Base-by-base conservation (phyloP, 2,888 invertebrate species). In the Calameuta idolon region DNA sequence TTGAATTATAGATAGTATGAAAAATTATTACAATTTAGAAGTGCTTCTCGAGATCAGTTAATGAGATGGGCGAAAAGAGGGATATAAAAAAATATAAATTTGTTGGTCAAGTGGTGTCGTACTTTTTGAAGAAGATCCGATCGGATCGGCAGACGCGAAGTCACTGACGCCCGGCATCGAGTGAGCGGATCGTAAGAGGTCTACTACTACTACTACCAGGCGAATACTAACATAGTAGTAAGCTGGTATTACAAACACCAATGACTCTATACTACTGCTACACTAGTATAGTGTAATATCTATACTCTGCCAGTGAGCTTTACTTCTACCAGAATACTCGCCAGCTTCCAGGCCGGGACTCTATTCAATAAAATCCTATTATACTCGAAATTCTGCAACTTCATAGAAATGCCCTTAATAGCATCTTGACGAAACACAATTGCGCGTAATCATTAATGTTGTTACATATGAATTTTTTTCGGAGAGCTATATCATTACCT, bases 131-230 rank as follows among this genome's bases (percentile, higher is more conserved):
- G 83, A 84, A 80, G 90, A 89, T 89, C 89, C 88, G 88, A 86
- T 87, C 90, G 88, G 86, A 88, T 85, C 90, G 90, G 88, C 88
- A 88, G 89, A 90, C 90, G 89, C 90, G 89, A 89, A 90, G 90
- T 90, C 89, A 90, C 90, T 90, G 90, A 90, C 90, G 90, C 90
- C 86, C 87, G 87, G 87, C 86, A 87, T 86, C 87, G 85, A 87
- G 88, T 85, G 89, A 88, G 88, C 82, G 83, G 85, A 87, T 87
- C 87, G 90, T 90, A 90, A 89, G 90, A 89, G 89, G 87, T 84
- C 84, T 84, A 80, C 74, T 34, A 34, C 74, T n/a, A 74, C 34
- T 34, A 34, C 34, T 74, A n/a, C 74, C 71, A 71, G 71, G 9
- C 11, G 31, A 33, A 30, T 30, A 71, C 30, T 30, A 31, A 15